Conservation (phyloP, 2,113 vertebrate genomes). For the Cynocephalus volans region DNA sequence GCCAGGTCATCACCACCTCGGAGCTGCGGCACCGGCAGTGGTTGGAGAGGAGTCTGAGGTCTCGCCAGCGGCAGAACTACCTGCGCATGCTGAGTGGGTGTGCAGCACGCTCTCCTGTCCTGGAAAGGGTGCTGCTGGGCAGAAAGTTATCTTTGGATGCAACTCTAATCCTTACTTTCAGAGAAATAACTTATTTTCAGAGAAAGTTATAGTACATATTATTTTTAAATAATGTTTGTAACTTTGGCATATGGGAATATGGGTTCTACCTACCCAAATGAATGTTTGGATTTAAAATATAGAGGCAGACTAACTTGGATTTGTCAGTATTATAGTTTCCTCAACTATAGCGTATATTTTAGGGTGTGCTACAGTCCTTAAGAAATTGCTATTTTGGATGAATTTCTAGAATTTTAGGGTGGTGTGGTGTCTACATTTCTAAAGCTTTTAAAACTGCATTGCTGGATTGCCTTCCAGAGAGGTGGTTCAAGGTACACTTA, state of each 20-base stretch:
- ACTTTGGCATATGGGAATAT: not conserved
- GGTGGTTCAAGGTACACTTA: accelerated
- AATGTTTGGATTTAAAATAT: not conserved
- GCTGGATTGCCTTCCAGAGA: not conserved
- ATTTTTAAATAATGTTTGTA: not conserved
- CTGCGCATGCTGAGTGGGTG: constrained; percentile 88
- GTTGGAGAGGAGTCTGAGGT: constrained; percentile 86
- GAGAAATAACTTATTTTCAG: not conserved
- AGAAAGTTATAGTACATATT: not conserved
- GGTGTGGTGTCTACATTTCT: not conserved
- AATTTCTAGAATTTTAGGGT: not conserved
- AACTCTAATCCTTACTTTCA: accelerated
- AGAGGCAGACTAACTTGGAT: accelerated
- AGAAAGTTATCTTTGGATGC: accelerated
- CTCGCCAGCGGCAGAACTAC: constrained; percentile 90
- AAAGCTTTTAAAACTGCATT: accelerated
- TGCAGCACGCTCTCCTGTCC: not conserved
- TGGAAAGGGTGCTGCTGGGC: accelerated
- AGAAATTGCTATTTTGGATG: not conserved
- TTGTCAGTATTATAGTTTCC: accelerated
- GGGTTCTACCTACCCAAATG: not conserved
- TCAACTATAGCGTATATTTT: accelerated
- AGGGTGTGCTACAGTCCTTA: not conserved
- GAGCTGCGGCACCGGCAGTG: constrained; percentile 85
- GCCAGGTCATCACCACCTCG: constrained; percentile 83